Evolutionary conservation across 2,797 vertebrate genomes (phyloP).

Genomic region (Sciurus vulgaris): DNA sequence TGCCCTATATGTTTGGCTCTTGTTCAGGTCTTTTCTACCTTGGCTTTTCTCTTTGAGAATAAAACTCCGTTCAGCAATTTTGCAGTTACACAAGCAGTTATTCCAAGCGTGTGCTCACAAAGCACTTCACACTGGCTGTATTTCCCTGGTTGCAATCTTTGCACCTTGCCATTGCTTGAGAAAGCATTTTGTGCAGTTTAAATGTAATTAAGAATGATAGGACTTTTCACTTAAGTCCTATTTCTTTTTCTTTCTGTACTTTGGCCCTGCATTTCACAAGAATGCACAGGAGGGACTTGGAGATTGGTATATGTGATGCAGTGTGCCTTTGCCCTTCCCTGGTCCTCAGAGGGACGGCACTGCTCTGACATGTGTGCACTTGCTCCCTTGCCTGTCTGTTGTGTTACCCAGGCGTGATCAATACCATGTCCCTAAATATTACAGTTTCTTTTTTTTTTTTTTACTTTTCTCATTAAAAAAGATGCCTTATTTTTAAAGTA

Average conservation of each 20-base stretch:
- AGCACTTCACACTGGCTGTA: not conserved
- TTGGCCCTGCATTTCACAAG: not conserved
- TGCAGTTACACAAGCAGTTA: not conserved
- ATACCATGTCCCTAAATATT: not conserved
- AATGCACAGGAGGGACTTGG: not conserved
- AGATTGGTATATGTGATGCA: not conserved
- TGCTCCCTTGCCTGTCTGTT: not conserved
- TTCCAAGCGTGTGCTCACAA: constrained; percentile 48
- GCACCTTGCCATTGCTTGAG: not conserved
- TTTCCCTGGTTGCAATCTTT: constrained; percentile 7
- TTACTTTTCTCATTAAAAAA: not conserved
- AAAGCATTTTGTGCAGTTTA: constrained; percentile 45
- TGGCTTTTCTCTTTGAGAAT: not conserved
- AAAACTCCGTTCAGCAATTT: constrained; percentile 27
- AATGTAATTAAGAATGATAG: not conserved
- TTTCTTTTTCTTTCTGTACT: not conserved
- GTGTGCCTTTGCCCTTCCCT: not conserved
- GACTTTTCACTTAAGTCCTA: not conserved
- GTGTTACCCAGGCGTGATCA: not conserved
- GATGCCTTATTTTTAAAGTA: not conserved
- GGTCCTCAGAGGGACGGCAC: not conserved
- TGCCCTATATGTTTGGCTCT: not conserved
- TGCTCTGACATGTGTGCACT: not conserved
- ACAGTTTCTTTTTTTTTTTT: constrained; percentile 9
- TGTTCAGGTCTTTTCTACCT: not conserved